Conservation (phyloP, 2,113 vertebrate genomes). For the Ameiurus melas region DNA sequence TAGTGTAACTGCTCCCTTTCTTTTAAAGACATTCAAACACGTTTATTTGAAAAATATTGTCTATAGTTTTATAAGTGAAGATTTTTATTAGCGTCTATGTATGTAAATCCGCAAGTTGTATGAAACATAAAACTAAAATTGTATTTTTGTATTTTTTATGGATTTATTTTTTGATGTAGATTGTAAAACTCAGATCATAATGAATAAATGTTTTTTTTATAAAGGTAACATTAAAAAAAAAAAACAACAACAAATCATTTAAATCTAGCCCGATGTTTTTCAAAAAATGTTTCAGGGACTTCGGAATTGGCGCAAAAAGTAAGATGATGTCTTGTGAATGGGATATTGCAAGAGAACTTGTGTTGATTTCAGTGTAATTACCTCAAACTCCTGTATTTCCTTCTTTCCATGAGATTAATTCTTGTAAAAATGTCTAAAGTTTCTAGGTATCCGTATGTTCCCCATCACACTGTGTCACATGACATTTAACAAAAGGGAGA, state of each 20-base stretch:
- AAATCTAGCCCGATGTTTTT: neutral
- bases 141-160: no score
- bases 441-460: neutral
- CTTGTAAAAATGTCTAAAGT: neutral
- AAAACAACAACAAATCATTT: no score
- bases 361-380: neutral
- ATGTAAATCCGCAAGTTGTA: no score
- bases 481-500: neutral
- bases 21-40: no score
- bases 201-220: no score
- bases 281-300: no score
- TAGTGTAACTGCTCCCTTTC: no score
- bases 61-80: no score
- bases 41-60: no score
- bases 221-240: neutral
- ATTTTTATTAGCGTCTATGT: no score
- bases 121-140: no score
- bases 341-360: neutral
- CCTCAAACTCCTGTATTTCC: neutral
- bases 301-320: neutral
- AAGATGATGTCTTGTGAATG: neutral
- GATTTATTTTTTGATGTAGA: neutral
- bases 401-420: neutral
- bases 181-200: no score
- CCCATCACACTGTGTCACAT: neutral